Evolutionary conservation across 2,113 vertebrate genomes (phyloP).

Genomic region (Siniperca knerii): DNA sequence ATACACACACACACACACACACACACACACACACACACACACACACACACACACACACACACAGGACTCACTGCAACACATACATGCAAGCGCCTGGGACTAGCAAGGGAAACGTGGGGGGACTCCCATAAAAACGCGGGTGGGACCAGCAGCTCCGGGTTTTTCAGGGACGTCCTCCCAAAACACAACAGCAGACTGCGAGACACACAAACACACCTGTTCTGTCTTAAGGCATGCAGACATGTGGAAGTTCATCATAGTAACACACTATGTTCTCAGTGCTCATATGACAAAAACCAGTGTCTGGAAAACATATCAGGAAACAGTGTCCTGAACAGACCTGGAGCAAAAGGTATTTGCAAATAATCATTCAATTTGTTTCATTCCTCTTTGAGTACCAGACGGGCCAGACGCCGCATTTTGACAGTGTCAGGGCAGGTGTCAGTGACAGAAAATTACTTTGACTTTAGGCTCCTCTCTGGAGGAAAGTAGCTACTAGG

Average conservation of each 20-base stretch:
- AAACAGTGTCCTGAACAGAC: slow-evolving; percentile 36
- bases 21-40: slow-evolving; percentile 2
- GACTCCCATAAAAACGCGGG: slow-evolving; percentile 50
- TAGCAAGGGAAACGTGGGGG: slow-evolving; percentile 13
- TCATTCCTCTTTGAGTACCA: slow-evolving; percentile 40
- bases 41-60: slow-evolving; percentile 28
- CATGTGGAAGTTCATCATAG: slow-evolving; percentile 51
- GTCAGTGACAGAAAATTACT: not conserved
- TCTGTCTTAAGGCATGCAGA: slow-evolving; percentile 70
- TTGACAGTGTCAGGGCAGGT: not conserved
- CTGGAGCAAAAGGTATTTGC: slow-evolving; percentile 38
- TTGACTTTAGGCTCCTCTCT: not conserved
- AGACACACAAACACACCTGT: slow-evolving; percentile 54
- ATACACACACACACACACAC: slow-evolving; percentile 19
- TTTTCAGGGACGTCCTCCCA: slow-evolving; percentile 47
- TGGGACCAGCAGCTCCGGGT: slow-evolving; percentile 76
- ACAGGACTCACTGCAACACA: slow-evolving; percentile 17
- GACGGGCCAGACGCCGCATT: not conserved
- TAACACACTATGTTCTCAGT: slow-evolving; percentile 35
- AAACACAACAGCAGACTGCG: slow-evolving; percentile 55
- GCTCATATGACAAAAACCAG: slow-evolving; percentile 55
- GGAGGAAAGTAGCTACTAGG: not conserved
- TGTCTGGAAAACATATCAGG: slow-evolving; percentile 51
- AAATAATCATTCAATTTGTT: slow-evolving; percentile 15
- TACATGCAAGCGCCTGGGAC: not conserved